Evolutionary conservation across 2,797 vertebrate species (phyloP).

Genomic region (Poeciliopsis turneri): DNA sequence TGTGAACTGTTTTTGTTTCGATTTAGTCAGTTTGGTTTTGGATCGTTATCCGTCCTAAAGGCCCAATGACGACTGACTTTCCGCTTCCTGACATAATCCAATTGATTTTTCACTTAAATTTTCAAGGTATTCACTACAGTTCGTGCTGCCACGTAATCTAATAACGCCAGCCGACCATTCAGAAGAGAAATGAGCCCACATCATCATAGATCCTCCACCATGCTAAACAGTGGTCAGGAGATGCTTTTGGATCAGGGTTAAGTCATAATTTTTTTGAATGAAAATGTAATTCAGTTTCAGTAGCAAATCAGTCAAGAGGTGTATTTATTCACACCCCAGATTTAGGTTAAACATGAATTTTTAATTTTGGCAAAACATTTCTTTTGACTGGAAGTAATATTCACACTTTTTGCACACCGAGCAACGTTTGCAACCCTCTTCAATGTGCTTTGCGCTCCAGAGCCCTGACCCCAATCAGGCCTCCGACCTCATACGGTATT

Average conservation of each 20-base stretch:
- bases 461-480: constrained; percentile 45
- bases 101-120: neutral
- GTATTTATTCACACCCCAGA: neutral
- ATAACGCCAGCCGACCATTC: neutral
- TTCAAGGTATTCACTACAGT: neutral
- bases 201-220: neutral
- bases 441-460: neutral
- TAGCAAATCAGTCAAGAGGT: neutral
- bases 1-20: neutral
- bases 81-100: neutral
- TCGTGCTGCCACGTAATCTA: neutral
- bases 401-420: neutral
- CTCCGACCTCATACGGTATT: constrained; percentile 46
- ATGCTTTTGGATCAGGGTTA: neutral
- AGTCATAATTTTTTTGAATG: neutral
- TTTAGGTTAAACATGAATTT: neutral
- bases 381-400: neutral
- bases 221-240: neutral
- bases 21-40: neutral
- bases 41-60: neutral
- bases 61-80: neutral
- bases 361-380: neutral
- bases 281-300: neutral
- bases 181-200: neutral
- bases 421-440: constrained; percentile 17